Conservation (phyloP, 2,888 invertebrate species). For the Macroteleia sp. region DNA sequence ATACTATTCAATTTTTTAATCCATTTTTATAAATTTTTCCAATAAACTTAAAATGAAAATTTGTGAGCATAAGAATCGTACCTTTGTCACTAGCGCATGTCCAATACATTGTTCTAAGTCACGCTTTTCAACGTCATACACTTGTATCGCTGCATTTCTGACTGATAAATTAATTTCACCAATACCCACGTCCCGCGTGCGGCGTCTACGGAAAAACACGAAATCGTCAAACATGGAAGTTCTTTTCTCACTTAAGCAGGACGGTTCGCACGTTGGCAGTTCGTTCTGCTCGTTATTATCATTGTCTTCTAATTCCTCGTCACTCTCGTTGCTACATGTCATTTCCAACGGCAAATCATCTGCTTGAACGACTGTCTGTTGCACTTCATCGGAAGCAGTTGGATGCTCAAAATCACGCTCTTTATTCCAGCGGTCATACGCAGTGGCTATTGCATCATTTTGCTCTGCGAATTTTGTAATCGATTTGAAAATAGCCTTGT, state of each 20-base stretch:
- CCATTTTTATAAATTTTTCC: too few species aligned
- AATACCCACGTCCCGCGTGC: constrained; percentile 65
- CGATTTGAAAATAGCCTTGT: too few species aligned
- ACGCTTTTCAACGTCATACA: constrained; percentile 68
- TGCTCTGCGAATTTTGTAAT: too few species aligned
- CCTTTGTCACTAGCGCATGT: constrained; percentile 72
- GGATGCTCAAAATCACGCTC: too few species aligned
- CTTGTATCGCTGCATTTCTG: constrained; percentile 73
- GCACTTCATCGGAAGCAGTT: too few species aligned
- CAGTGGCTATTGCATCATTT: constrained; percentile 17
- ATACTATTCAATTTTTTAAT: too few species aligned
- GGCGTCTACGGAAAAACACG: constrained; percentile 69
- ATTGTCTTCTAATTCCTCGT: constrained; percentile 70
- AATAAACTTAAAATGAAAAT: too few species aligned
- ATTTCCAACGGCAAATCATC: constrained; percentile 67
- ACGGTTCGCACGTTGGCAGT: neutral
- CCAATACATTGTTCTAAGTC: constrained; percentile 79
- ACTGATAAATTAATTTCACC: constrained; percentile 59
- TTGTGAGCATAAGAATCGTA: too few species aligned
- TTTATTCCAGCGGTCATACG: constrained; percentile 33
- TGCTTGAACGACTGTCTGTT: neutral
- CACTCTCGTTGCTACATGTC: constrained; percentile 77
- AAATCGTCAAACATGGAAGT: constrained; percentile 66
- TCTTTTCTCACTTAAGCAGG: constrained; percentile 32
- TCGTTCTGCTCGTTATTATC: neutral